phyloP scores from a whole-genome alignment of 2,113 vertebrate genomes.

The Embiotoca jacksoni region DNA sequence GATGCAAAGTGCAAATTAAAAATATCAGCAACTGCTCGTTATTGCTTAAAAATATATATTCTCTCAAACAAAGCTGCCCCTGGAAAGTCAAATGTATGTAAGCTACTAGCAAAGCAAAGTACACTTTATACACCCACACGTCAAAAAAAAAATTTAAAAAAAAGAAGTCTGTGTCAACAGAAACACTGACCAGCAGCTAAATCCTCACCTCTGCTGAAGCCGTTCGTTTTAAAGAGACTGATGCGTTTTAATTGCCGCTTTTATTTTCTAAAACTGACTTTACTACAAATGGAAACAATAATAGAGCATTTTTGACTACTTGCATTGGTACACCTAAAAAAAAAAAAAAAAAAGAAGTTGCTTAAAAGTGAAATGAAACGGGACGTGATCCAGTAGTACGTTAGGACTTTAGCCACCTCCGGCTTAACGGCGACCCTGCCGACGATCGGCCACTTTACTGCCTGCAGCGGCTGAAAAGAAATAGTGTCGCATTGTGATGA shows the following conservation, averaged over 20 bases:
- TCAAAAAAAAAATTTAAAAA: conserved; percentile 38
- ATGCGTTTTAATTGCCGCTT: conserved; percentile 50
- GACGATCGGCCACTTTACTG: conserved; percentile 74
- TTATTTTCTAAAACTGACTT: conserved; percentile 46
- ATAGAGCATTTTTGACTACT: conserved; percentile 34
- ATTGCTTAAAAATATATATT: conserved; percentile 47
- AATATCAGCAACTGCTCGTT: conserved; percentile 37
- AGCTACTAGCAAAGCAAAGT: conserved; percentile 59
- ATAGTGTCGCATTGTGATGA: too few relatives aligned
- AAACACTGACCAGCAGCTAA: conserved; percentile 63
- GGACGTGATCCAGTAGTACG: conserved; percentile 53
- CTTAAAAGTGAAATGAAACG: conserved; percentile 42
- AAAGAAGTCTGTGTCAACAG: conserved; percentile 30
- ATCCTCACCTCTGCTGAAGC: conserved; percentile 37
- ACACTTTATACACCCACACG: conserved; percentile 72
- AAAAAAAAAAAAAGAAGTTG: conserved; percentile 13
- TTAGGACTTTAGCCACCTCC: conserved; percentile 55
- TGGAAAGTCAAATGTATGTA: conserved; percentile 20
- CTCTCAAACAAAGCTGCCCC: conserved; percentile 51
- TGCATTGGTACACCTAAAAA: conserved; percentile 42
- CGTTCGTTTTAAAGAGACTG: conserved; percentile 27
- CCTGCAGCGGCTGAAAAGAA: conserved; percentile 71
- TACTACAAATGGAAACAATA: conserved; percentile 45
- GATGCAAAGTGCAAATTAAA: conserved; percentile 33
- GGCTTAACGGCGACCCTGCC: conserved; percentile 76